Percentiles rank a stretch among this genome's conserved stretches.
Evolutionary conservation across 1,140 invertebrate genomes (phyloP).

Genomic region (Amyelois transitella): DNA sequence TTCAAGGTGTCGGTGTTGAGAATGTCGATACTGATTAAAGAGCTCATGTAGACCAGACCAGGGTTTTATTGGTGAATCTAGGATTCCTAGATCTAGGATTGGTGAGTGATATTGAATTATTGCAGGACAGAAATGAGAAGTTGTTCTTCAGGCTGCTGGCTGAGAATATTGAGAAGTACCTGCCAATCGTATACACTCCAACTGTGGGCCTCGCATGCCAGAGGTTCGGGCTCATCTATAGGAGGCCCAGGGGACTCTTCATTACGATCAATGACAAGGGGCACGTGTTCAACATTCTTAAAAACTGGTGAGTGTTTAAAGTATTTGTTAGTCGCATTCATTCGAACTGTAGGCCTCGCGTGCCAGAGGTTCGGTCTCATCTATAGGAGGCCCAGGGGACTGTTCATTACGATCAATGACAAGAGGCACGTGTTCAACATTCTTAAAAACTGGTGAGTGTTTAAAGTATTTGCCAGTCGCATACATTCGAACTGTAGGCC

Average conservation of each 20-base stretch:
- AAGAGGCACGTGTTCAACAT: constrained; percentile 94
- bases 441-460: constrained; percentile 87
- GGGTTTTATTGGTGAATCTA: no score
- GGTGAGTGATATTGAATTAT: constrained; percentile 35
- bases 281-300: constrained; percentile 91
- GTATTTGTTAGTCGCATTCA: constrained; percentile 95
- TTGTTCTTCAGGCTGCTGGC: constrained; percentile 95
- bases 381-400: constrained; percentile 93
- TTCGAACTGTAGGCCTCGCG: constrained; percentile 96
- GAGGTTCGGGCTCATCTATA: constrained; percentile 96
- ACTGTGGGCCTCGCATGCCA: constrained; percentile 98
- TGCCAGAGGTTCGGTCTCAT: constrained; percentile 98
- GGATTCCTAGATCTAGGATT: background rate
- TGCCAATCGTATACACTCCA: constrained; percentile 99
- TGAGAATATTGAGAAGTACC: constrained; percentile 95
- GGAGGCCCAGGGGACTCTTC: constrained; percentile 95
- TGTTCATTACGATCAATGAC: constrained; percentile 98
- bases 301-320: constrained; percentile 83
- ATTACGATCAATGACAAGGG: constrained; percentile 98
- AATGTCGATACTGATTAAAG: no score
- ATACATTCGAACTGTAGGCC: constrained; percentile 97
- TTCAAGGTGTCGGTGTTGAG: no score
- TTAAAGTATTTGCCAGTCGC: constrained; percentile 87
- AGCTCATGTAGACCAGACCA: no score
- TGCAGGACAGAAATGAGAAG: constrained; percentile 94